Evolutionary conservation across 2,797 vertebrate species (phyloP).

Genomic region (Poeciliopsis gracilis): DNA sequence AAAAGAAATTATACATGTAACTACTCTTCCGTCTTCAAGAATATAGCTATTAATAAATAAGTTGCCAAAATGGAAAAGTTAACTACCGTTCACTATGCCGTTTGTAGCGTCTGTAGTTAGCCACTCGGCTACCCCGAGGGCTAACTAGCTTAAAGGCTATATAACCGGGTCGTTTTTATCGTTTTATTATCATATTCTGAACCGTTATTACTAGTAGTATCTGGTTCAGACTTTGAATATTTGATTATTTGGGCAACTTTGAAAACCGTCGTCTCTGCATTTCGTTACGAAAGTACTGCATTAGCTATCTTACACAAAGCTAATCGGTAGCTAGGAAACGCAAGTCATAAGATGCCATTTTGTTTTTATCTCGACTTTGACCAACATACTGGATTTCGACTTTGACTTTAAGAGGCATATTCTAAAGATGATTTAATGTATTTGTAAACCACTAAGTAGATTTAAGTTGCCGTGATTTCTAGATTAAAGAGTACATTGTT

Average conservation of each 20-base stretch:
- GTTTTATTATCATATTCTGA: background rate
- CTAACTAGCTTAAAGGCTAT: conserved; percentile 34
- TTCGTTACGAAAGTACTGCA: conserved; percentile 6
- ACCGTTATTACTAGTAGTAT: accelerated
- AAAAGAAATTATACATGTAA: background rate
- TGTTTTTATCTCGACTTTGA: conserved; percentile 77
- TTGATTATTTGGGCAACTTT: accelerated
- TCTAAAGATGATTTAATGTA: accelerated
- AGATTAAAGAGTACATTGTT: background rate
- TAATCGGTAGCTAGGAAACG: conserved; percentile 40
- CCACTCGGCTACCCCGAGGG: conserved; percentile 32
- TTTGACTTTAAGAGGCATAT: background rate
- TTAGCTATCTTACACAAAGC: conserved; percentile 23
- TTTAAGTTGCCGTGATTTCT: background rate
- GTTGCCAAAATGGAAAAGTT: background rate
- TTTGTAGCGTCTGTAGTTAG: conserved; percentile 20
- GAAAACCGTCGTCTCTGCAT: background rate
- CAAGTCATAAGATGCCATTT: conserved; percentile 78
- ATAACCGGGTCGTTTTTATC: conserved; percentile 19
- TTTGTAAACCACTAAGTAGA: accelerated
- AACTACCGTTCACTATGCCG: background rate
- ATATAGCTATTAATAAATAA: too few species aligned
- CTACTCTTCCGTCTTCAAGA: background rate
- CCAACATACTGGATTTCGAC: conserved; percentile 33
- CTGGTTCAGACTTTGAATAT: background rate